Evolutionary conservation across 2,113 vertebrate species (phyloP), one percentile per base, ranked within the genome.

Genomic region (Salminus brasiliensis): DNA sequence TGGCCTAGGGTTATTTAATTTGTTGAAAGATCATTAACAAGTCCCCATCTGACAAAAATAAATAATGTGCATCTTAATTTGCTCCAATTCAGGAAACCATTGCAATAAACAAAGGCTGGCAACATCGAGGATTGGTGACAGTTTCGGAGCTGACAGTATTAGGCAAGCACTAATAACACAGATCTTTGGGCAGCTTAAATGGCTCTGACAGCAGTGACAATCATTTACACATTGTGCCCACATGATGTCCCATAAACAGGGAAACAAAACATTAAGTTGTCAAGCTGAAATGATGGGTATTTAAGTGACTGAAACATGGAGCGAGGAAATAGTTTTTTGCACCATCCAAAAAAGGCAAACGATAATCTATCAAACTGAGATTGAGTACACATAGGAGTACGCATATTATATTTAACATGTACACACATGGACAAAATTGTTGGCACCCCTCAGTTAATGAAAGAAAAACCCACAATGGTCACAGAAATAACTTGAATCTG

Each of bases 1-100:
- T 89, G 88, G 86, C 91, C 87, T 39, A 87, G 86, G 90, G 90
- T 92, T 92, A 93, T 93, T 93, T 92, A 89, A 92, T 93, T 92
- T 93, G 90, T 87, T 90, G 87, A 91, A 91, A 92, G 90, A 89
- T 90, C 88, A 93, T 92, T 92, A 92, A 91, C 90, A 91, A 87
- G 86, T 89, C 87, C 88, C 88, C 84, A 92, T 89, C 86, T 86
- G 57, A 86, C 88, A 92, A 90, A 92, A 88, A 91, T 21, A 91
- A 93, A 92, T 90, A 93, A 92, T 89, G 86, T 89, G 89, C 87
- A 88, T 90, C 90, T 91, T 93, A 92, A 92, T 94, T 92, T 92
- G 88, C 84, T 90, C 84, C 85, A 92, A 89, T 91, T 92, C 77
- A 43, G 84, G 81, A 89, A 83, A 88, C 85, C 87, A 79, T 80